Percentiles rank a stretch among this genome's conserved stretches.
Evolutionary conservation across 2,113 vertebrate genomes (phyloP).

Genomic region (cat (Felis catus)): F.catus_Fca126_mat1.0 CM031412.1:38139501-38140000

Average conservation of each 20-base stretch:
- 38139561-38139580: background rate
- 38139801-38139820: background rate
- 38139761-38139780: background rate
- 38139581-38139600: fast-evolving
- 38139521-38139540: background rate
- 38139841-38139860: background rate
- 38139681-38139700: background rate
- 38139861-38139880: too few relatives aligned
- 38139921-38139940: too few relatives aligned
- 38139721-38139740: background rate
- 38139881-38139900: too few relatives aligned
- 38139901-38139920: too few relatives aligned
- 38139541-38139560: background rate
- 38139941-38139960: too few relatives aligned
- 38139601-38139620: background rate
- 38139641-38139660: background rate
- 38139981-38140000: too few relatives aligned
- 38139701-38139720: background rate
- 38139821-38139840: background rate
- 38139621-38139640: background rate
- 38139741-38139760: background rate
- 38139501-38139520: background rate
- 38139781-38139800: background rate
- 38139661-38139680: background rate
- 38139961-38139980: too few relatives aligned